Evolutionary conservation across 2,888 invertebrate genomes (phyloP), one percentile per base, ranked within the genome.

Genomic region (Megamerina dolium): DNA sequence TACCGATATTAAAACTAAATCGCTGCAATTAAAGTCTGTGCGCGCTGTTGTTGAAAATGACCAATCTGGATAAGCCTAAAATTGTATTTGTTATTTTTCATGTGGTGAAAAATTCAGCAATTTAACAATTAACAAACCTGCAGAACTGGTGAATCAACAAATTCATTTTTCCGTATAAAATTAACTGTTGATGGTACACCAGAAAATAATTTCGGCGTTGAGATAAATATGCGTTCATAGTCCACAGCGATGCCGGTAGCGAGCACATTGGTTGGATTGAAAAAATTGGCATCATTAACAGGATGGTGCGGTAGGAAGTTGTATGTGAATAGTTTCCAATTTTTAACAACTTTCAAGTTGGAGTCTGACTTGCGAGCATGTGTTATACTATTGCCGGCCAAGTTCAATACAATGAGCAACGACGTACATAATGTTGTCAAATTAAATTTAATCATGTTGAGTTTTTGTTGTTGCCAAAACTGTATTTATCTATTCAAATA

Each of bases 181-280:
- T 78, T 81, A 5, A 90, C 59, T 0, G 88, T 85, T 1, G 87
- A 83, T 0, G 89, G 81, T 1, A 88, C 82, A 4, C 89, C 89
- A 0, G 79, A 76, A 44, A 85, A 76, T 20, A 88, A 68, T 43
- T 89, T 74, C 1, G 89, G 89, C 10, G 82, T 80, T 1, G 85
- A 80, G n/a, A 90, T 48, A 63, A 87, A 88, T 19, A 89, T 73
- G 48, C 82, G 75, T 57, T 87, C 82, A 70, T 78, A 77, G 3
- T 79, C 78, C 21, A 87, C 73, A 59, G 85, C 87, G 47, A 89
- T 62, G 2, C 89, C 88, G 0, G 88, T 87, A 27, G 85, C 80
- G 4, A 87, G 80, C 0, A 83, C 80, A 66, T 85, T 86, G 61
- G 83, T 82, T 0, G 86, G 83, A 56, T 55, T 68, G 38, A 58